Base-by-base conservation (phyloP, 92 coral and sea anemone species). In the Phenganax marumi region DNA sequence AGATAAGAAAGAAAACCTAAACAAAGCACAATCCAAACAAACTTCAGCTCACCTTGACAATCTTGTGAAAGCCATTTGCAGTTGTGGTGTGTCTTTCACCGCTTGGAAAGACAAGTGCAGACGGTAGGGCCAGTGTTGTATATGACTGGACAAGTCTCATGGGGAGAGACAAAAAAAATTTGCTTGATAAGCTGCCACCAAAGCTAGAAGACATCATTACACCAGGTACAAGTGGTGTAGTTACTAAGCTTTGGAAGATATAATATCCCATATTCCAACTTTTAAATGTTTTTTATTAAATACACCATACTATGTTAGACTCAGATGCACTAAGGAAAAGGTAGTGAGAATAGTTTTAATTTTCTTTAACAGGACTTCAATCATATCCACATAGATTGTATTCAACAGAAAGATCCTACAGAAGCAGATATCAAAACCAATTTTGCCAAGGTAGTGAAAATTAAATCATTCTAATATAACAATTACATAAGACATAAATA, bases 171-270 rank as follows among this genome's bases (percentile, higher is more conserved):
- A 87, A 81, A 57, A 90, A 87, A 74, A 53, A 75, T 23, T 50
- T 90, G 18, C 86, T 90, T 12, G 81, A 80, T 84, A 75, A 70
- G 52, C 82, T 90, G 8, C 91, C 93, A 52, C 24, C 86, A 6
- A 91, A 91, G 81, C 79, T 88, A 57, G 68, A 82, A 47, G 89
- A 88, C 8, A 47, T 91, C 21, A 80, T 91, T 66, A 64, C 52
- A 12, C 89, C 86, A 50, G 68, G 52, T 5, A 91, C 95, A 61
- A 74, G 87, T 69, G 75, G 51, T 68, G 81, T 91, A 48, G 90
- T 89, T 12, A 81, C 84, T 47, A 80, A 79, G 57, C 19, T 91
- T 58, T 91, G 91, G 90, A 50, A 88, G 91, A 90, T 88, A 89
- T 24, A 23, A 74, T 74, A 74, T 50, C 7, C 63, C 17, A 47